Evolutionary conservation across 2,888 invertebrate species (phyloP), one percentile per base, ranked within the genome.

Genomic region (Phalera bucephala): DNA sequence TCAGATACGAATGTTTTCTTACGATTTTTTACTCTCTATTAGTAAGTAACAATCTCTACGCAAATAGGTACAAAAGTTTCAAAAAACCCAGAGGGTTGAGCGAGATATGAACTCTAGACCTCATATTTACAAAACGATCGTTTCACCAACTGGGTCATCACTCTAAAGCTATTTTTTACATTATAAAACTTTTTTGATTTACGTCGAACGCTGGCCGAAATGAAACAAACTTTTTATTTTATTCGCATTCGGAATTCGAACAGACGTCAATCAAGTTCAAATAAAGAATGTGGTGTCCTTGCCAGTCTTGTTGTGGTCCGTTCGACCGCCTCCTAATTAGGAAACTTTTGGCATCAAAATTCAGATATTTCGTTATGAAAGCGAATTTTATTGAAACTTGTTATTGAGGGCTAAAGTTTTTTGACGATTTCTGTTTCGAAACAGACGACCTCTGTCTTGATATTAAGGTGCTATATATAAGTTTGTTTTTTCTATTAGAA

Each of bases 211-310:
- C 56, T 62, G 61, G 57, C 56, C 54, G 48, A 64, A 70, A 67
- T 60, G 69, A 61, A 54, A 64, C 64, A 57, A 59, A 59, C 51
- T 52, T 65, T 66, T 55, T 52, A 35, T 42, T 57, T 64, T 55
- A 67, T 69, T 64, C 52, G 45, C 51, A 48, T 65, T 70, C 51
- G 39, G 41, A 62, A 57, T 63, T 60, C 62, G 53, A 64, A 64
- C 65, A 63, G 61, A 69, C 61, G 65, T 73, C 75, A 71, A 73
- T 75, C 72, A 73, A 66, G 62, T 64, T 60, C 50, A 55, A 59
- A 55, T 54, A 60, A 63, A 53, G 59, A 69, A 67, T 54, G 57
- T 27, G 25, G 26, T 50, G 42, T 42, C 38, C 36, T 52, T 40
- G 36, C 35, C 42, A 61, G 55, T 48, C 60, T 58, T 37, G 59